Evolutionary conservation across 2,888 invertebrate genomes (phyloP).

Genomic region (Salticus scenicus): DNA sequence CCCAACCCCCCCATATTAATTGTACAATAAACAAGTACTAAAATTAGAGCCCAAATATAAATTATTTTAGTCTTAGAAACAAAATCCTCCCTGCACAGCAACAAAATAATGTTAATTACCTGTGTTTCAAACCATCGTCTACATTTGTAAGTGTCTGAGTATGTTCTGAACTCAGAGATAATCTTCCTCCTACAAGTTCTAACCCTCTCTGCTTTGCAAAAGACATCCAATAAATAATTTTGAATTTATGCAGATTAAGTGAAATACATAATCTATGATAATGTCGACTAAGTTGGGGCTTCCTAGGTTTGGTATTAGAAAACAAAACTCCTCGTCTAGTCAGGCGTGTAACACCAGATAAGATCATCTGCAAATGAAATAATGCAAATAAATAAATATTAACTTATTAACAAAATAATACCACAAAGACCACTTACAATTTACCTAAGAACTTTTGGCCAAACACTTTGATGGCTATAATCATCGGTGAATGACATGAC

Average conservation of each 20-base stretch:
- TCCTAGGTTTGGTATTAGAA: conserved; percentile 87
- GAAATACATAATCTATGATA: conserved; percentile 75
- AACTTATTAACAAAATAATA: too few species aligned
- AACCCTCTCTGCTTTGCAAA: conserved; percentile 95
- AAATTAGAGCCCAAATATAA: too few species aligned
- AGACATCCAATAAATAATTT: conserved; percentile 96
- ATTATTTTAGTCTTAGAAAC: too few species aligned
- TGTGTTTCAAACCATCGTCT: conserved; percentile 81
- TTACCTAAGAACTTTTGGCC: neutral
- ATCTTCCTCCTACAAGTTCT: conserved; percentile 82
- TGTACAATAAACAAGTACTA: too few species aligned
- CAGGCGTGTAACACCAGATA: conserved; percentile 93
- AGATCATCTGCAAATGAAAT: conserved; percentile 76
- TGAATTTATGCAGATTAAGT: conserved; percentile 72
- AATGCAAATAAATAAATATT: conserved; percentile 32
- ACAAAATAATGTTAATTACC: conserved; percentile 53
- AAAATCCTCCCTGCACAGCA: too few species aligned
- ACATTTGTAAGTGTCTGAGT: conserved; percentile 82
- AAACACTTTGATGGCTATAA: neutral
- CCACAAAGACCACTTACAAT: too few species aligned
- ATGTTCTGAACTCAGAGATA: conserved; percentile 75
- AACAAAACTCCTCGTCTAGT: conserved; percentile 94
- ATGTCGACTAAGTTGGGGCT: conserved; percentile 94
- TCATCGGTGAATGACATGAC: too few species aligned
- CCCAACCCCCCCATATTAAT: too few species aligned